Evolutionary conservation across 2,113 vertebrate genomes (phyloP), one percentile per base, ranked within the genome.

Genomic region (Pollimyrus isidori): DNA sequence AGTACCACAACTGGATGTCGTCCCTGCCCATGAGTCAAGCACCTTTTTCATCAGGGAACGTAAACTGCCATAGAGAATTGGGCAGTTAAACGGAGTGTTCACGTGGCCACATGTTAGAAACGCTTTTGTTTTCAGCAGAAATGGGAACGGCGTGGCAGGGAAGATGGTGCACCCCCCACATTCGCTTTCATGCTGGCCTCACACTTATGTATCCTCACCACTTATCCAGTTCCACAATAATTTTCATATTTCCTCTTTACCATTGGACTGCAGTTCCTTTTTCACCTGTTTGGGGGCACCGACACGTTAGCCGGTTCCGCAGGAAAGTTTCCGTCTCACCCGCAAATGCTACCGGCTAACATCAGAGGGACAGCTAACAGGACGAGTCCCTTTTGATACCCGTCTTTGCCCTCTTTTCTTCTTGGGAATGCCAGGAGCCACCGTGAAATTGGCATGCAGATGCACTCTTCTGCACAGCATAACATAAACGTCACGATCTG

Each of bases 261-360:
- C 15, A 76, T 39, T 30, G 39, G 11, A 13, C 69, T 76, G 30
- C 69, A 39, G 30, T 76, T 76, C 69, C 69, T 76, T 76, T 76
- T 17, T 39, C 58, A 26, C 30, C 30, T 39, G 69, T 30, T 76
- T 76, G 26, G 30, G 69, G 69, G 30, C 5, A 11, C 83, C 45
- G 17, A 49, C 83, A 49, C 21, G 19, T 30, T 15, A 73, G 9
- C n/a, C 10, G 10, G 26, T 26, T 30, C 65, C 9, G 10, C 35
- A 35, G 2, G 35, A 35, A 11, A 82, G 30, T 42, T 83, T 53
- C 85, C 91, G 84, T 90, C 86, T 91, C 87, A 23, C 48, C 50
- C 17, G 50, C 50, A 52, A 52, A 84, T 9, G 39, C 42, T 85
- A 26, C n/a, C 21, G 10, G 83, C 83, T 10, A 49, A 48, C 21